These are phyloP conservation scores for Corydoras maculifer DNA, from an alignment of 2,113 vertebrate genomes.

Conservation along the genomic window DNA sequence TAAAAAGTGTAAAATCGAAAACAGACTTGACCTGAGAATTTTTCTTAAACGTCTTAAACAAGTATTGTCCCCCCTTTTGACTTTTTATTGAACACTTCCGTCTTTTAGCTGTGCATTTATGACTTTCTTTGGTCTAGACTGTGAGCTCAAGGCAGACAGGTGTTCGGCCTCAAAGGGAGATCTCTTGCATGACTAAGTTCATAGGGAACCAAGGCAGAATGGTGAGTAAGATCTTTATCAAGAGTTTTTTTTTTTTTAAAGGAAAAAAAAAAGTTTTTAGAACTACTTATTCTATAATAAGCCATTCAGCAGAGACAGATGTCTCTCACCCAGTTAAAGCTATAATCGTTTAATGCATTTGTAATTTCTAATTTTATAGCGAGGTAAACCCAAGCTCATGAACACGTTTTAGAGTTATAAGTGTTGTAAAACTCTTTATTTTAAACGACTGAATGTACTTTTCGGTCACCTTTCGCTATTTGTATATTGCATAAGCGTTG, in stretches of 20 bases:
- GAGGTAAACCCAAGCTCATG: too few species aligned
- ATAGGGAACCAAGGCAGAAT: constrained; percentile 64
- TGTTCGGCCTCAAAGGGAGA: constrained; percentile 77
- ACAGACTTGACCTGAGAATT: constrained; percentile 80
- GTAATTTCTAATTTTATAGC: too few species aligned
- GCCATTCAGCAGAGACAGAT: not conserved
- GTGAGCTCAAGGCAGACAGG: constrained; percentile 63
- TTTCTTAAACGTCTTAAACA: constrained; percentile 60
- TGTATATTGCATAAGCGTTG: not conserved
- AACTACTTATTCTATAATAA: not conserved
- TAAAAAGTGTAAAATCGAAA: constrained; percentile 89
- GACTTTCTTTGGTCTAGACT: constrained; percentile 75
- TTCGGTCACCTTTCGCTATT: too few species aligned
- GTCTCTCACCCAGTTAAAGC: too few species aligned
- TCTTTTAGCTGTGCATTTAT: constrained; percentile 75
- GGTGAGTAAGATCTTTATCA: constrained; percentile 67
- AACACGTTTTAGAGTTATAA: too few species aligned
- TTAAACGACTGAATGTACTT: too few species aligned
- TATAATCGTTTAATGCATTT: too few species aligned
- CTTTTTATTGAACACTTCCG: constrained; percentile 84
- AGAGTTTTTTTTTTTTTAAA: too few species aligned
- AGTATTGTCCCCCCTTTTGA: constrained; percentile 62
- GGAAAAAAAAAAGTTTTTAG: too few species aligned
- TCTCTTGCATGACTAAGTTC: constrained; percentile 86
- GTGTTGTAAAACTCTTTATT: too few species aligned